A percentile compares a stretch with the other conserved stretches of the same genome.
These are phyloP conservation scores for Nothobranchius kuhntae DNA, from an alignment of 2,113 vertebrate genomes.

Conservation along the genomic window DNA sequence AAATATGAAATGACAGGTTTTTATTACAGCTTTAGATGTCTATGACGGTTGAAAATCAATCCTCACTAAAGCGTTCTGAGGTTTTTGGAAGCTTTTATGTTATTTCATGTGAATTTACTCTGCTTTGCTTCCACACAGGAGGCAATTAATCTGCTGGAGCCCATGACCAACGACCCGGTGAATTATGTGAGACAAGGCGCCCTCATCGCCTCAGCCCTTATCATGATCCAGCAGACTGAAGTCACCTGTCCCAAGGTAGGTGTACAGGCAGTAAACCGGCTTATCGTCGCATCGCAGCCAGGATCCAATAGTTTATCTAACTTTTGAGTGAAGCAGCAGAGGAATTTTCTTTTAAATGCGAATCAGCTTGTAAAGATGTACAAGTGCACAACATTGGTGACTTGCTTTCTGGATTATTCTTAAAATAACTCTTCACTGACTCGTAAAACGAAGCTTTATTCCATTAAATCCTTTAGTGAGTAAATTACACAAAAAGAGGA, in stretches of 20 bases:
- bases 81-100: not conserved
- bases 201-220: constrained; percentile 94
- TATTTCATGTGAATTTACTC: not conserved
- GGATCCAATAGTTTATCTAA: not conserved
- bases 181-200: constrained; percentile 98
- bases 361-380: not conserved
- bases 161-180: constrained; percentile 98
- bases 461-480: too few relatives aligned
- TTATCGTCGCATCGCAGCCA: not conserved
- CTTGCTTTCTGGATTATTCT: not conserved
- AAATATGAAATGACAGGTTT: too few relatives aligned
- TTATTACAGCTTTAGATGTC: too few relatives aligned
- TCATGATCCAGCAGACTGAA: constrained; percentile 98
- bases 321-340: constrained; percentile 2
- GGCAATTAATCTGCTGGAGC: constrained; percentile 97
- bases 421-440: constrained; percentile 12
- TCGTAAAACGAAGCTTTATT: not conserved
- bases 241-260: constrained; percentile 97
- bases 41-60: not conserved
- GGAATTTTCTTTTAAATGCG: constrained; percentile 1
- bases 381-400: not conserved
- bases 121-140: constrained; percentile 79
- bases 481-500: too few relatives aligned
- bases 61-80: too few relatives aligned
- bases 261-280: not conserved